Percentiles rank a stretch among this genome's conserved stretches.
phyloP scores from a whole-genome alignment of 2,113 vertebrate genomes.

The Erythrocercus mccallii region DNA sequence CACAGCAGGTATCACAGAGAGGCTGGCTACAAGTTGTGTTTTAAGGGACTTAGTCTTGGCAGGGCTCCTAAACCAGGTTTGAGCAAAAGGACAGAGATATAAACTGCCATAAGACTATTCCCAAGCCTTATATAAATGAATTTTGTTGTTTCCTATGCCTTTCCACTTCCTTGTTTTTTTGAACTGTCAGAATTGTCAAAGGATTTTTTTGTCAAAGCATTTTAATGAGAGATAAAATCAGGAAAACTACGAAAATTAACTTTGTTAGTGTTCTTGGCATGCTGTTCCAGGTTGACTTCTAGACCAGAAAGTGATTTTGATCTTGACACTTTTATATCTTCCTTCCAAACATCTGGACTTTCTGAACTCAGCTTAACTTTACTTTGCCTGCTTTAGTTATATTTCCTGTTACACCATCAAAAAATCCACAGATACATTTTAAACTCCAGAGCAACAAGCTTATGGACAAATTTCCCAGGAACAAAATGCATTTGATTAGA shows the following conservation, averaged over 20 bases:
- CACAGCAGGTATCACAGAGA: neutral
- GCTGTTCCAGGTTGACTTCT: neutral
- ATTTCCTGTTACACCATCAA: neutral
- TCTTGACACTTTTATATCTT: constrained; percentile 2
- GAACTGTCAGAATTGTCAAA: neutral
- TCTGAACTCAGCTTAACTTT: neutral
- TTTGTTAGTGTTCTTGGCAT: neutral
- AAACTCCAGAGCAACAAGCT: neutral
- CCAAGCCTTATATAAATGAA: neutral
- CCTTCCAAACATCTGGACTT: neutral
- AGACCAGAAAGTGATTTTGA: neutral
- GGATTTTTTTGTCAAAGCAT: neutral
- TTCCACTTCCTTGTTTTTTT: neutral
- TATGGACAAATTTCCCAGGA: neutral
- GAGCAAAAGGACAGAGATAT: neutral
- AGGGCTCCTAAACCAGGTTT: neutral
- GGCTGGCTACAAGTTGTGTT: neutral
- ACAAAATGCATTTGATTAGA: neutral
- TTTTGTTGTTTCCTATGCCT: neutral
- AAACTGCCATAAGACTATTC: neutral
- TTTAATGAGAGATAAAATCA: neutral
- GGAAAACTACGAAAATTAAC: neutral
- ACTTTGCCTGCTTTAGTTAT: neutral
- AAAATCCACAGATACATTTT: neutral
- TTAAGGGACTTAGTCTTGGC: neutral